Percentiles rank a stretch among this genome's conserved stretches.
These are phyloP conservation scores for Drosophila repleta DNA, from an alignment of 1,140 invertebrate genomes.

Conservation along the genomic window DNA sequence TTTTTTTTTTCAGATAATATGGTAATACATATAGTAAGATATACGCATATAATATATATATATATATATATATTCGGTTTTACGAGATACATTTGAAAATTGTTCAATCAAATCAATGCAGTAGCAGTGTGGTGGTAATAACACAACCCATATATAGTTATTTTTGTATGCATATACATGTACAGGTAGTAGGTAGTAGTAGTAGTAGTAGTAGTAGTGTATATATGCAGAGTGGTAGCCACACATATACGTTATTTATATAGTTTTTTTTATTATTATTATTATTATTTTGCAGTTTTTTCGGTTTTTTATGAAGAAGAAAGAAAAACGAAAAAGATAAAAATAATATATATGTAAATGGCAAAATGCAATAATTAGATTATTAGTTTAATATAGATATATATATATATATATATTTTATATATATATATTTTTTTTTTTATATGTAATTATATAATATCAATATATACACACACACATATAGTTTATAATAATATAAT, in stretches of 20 bases:
- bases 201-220: slow-evolving; percentile 72
- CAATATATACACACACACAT: slow-evolving; percentile 80
- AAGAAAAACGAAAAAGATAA: slow-evolving; percentile 84
- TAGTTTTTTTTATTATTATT: slow-evolving; percentile 74
- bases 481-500: slow-evolving; percentile 60
- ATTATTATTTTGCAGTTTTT: slow-evolving; percentile 78
- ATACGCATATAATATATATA: slow-evolving; percentile 53
- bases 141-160: slow-evolving; percentile 84
- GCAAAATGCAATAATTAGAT: slow-evolving; percentile 84
- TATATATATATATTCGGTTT: slow-evolving; percentile 69
- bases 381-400: slow-evolving; percentile 82
- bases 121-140: slow-evolving; percentile 82
- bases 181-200: slow-evolving; percentile 81
- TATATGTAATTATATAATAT: slow-evolving; percentile 70
- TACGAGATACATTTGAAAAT: slow-evolving; percentile 82
- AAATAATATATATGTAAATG: slow-evolving; percentile 84
- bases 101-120: slow-evolving; percentile 82
- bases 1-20: slow-evolving; percentile 74
- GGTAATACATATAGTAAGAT: slow-evolving; percentile 75
- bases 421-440: slow-evolving; percentile 62
- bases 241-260: slow-evolving; percentile 83
- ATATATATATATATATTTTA: slow-evolving; percentile 68
- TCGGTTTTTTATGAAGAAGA: slow-evolving; percentile 82
- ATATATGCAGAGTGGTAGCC: slow-evolving; percentile 81
- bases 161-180: slow-evolving; percentile 83